A percentile compares a stretch with the other conserved stretches of the same genome.
These are phyloP conservation scores for Podotricha telesiphe DNA, from an alignment of 2,888 invertebrate genomes.

Conservation along the genomic window DNA sequence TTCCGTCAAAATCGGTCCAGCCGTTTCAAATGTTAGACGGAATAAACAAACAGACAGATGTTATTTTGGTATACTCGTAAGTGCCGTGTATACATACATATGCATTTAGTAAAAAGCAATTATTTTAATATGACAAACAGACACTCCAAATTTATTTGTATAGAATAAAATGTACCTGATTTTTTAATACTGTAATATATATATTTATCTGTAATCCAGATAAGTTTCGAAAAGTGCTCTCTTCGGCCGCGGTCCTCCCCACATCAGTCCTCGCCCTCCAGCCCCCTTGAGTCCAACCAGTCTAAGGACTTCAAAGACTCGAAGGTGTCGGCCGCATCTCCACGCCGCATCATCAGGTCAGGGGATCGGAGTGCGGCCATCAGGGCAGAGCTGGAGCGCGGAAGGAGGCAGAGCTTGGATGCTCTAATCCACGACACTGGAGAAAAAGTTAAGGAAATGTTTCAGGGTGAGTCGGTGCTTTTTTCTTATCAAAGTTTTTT, in stretches of 20 bases:
- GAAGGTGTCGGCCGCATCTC: conserved; percentile 56
- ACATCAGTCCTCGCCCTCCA: conserved; percentile 66
- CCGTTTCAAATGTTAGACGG: no score
- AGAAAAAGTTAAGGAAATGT: conserved; percentile 91
- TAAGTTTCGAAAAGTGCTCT: conserved; percentile 83
- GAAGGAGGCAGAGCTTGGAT: conserved; percentile 89
- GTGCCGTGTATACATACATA: no score
- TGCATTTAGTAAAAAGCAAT: no score
- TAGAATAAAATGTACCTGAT: no score
- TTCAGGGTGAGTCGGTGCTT: conserved; percentile 84
- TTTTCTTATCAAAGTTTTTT: no score
- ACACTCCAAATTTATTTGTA: no score
- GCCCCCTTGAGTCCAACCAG: conserved; percentile 60
- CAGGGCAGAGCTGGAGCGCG: conserved; percentile 59
- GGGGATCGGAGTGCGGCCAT: conserved; percentile 51
- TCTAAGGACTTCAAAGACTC: conserved; percentile 56
- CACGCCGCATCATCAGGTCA: conserved; percentile 52
- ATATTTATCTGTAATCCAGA: no score
- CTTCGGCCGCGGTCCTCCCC: conserved; percentile 71
- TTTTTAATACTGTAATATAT: no score
- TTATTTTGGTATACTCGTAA: no score
- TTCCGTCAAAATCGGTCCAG: no score
- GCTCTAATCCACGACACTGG: conserved; percentile 90
- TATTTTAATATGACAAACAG: no score
- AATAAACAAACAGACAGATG: no score